These are phyloP conservation scores for Myotis findleyi DNA, from an alignment of 2,797 vertebrate species.

Conservation along the genomic window DNA sequence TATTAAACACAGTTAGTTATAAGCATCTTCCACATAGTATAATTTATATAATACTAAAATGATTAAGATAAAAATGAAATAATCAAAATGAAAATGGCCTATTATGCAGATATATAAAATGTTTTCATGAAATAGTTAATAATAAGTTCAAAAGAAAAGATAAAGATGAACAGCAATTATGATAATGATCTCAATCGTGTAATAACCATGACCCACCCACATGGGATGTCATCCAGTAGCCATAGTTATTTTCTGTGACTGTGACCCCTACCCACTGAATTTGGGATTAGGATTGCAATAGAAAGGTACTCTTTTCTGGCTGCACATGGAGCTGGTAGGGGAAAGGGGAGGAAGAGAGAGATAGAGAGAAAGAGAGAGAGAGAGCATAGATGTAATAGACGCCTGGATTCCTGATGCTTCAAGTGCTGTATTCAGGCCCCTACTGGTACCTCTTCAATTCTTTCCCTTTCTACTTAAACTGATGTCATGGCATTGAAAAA, in stretches of 20 bases:
- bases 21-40: neutral
- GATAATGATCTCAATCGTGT: neutral
- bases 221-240: neutral
- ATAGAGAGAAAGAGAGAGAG: neutral
- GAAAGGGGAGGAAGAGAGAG: accelerated
- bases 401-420: neutral
- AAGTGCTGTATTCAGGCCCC: neutral
- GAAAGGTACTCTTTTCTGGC: neutral
- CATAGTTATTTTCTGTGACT: neutral
- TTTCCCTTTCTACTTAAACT: slow-evolving; percentile 2
- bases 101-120: neutral
- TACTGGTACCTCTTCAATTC: neutral
- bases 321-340: accelerated
- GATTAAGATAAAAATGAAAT: neutral
- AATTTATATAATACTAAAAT: slow-evolving; percentile 29
- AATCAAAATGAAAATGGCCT: neutral
- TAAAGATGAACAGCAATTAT: neutral
- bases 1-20: neutral
- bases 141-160: neutral
- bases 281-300: neutral
- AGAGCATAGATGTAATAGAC: neutral
- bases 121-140: slow-evolving; percentile 22
- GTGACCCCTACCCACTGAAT: neutral
- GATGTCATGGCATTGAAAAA: neutral
- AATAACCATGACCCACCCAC: neutral